phyloP scores from a whole-genome alignment of 2,888 invertebrate species.

The Drosophila infuscata region DNA sequence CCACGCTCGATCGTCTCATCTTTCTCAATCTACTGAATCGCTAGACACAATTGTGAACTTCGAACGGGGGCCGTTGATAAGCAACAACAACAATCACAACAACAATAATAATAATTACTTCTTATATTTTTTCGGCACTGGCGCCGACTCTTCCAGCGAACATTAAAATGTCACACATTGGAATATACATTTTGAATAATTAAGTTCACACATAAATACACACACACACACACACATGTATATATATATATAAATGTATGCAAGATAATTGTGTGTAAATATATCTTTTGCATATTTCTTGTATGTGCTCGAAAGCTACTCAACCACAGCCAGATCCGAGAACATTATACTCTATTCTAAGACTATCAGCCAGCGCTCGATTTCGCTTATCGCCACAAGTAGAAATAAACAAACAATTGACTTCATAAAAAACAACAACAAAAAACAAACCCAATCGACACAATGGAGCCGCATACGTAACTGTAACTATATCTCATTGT shows the following conservation, averaged over 20 bases:
- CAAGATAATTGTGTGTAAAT: background rate
- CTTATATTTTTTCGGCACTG: slow-evolving; percentile 29
- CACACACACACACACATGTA: no score
- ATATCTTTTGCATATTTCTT: slow-evolving; percentile 19
- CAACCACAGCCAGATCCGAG: slow-evolving; percentile 21
- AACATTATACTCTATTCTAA: slow-evolving; percentile 21
- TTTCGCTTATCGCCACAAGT: slow-evolving; percentile 34
- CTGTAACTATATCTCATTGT: background rate
- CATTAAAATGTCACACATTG: slow-evolving; percentile 42
- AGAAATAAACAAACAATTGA: slow-evolving; percentile 52
- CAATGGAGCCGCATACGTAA: slow-evolving; percentile 14
- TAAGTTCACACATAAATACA: slow-evolving; percentile 1
- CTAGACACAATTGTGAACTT: slow-evolving; percentile 60
- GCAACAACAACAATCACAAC: background rate
- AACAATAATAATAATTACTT: background rate
- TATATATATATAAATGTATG: background rate
- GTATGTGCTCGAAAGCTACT: slow-evolving; percentile 8
- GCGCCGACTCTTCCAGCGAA: slow-evolving; percentile 18
- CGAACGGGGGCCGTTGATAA: slow-evolving; percentile 52
- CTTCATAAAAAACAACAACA: slow-evolving; percentile 27
- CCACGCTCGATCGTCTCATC: slow-evolving; percentile 31
- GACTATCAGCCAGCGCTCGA: slow-evolving; percentile 33
- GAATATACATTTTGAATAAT: slow-evolving; percentile 13
- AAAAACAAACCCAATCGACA: slow-evolving; percentile 23
- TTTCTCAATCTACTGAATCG: slow-evolving; percentile 23